A percentile compares a stretch with the other conserved stretches of the same genome.
Conservation (phyloP, 2,797 vertebrate species). For the Denticeps clupeoides region DNA sequence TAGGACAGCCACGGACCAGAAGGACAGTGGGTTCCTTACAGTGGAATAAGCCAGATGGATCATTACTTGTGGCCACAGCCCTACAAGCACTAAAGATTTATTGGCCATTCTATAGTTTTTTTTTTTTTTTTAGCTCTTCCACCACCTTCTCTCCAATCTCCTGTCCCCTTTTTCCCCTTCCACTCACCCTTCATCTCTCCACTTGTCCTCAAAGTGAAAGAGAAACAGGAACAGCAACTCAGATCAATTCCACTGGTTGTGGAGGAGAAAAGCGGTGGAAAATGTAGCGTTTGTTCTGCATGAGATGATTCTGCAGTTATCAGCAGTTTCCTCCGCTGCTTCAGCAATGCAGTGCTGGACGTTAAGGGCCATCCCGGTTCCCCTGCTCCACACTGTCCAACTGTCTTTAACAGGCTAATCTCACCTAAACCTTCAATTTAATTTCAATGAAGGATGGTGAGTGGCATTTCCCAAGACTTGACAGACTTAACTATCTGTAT, state of each 20-base stretch:
- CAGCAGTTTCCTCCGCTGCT: slow-evolving; percentile 29
- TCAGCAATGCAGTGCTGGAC: slow-evolving; percentile 3
- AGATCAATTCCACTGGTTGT: slow-evolving; percentile 35
- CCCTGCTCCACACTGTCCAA: too few relatives aligned
- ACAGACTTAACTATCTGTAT: too few relatives aligned
- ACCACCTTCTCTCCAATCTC: neutral
- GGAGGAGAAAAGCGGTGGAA: slow-evolving; percentile 29
- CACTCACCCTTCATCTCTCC: neutral
- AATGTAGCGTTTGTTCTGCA: slow-evolving; percentile 39
- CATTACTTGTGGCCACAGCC: slow-evolving; percentile 29
- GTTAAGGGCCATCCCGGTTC: slow-evolving; percentile 2
- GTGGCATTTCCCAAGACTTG: too few relatives aligned
- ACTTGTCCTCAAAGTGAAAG: slow-evolving; percentile 20
- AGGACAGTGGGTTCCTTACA: slow-evolving; percentile 10
- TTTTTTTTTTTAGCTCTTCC: neutral
- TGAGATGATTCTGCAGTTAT: slow-evolving; percentile 32
- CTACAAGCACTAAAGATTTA: slow-evolving; percentile 36
- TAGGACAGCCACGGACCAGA: slow-evolving; percentile 19
- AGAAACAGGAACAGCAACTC: slow-evolving; percentile 11
- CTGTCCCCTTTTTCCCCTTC: neutral
- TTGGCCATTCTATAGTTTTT: slow-evolving; percentile 10
- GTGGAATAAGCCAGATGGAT: slow-evolving; percentile 20
- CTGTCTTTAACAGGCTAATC: too few relatives aligned
- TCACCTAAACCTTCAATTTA: too few relatives aligned
- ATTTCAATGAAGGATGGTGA: too few relatives aligned